Evolutionary conservation across 2,797 vertebrate species (phyloP).

Genomic region (Sardinella longiceps): DNA sequence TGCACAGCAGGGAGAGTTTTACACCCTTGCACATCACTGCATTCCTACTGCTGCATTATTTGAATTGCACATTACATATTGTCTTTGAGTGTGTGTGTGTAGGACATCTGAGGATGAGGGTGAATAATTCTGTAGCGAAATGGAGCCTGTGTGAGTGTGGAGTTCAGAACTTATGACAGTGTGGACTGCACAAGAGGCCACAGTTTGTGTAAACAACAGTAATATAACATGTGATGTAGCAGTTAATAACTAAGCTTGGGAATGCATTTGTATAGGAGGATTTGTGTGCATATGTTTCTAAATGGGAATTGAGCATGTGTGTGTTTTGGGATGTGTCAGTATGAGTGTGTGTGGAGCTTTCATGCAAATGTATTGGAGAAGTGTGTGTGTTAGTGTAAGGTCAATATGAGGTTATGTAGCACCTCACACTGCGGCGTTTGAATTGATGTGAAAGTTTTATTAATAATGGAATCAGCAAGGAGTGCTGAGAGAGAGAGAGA

Average conservation of each 20-base stretch:
- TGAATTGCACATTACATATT: no score
- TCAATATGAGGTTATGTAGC: neutral
- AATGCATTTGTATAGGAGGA: neutral
- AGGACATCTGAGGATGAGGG: neutral
- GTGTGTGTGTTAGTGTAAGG: neutral
- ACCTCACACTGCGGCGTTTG: neutral
- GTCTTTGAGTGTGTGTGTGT: neutral
- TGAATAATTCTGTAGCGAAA: neutral
- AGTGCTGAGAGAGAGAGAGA: neutral
- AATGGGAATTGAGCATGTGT: neutral
- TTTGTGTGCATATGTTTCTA: neutral
- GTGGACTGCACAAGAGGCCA: no score
- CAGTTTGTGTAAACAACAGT: no score
- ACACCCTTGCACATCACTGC: neutral
- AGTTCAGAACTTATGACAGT: no score
- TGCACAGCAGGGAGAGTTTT: neutral
- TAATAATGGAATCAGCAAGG: neutral
- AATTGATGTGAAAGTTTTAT: conserved; percentile 11
- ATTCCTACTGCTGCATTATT: neutral
- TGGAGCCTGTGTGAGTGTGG: neutral
- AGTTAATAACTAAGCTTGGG: no score
- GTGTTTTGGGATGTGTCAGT: neutral
- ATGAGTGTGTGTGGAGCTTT: neutral
- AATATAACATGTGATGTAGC: no score
- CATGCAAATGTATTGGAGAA: neutral